Evolutionary conservation across 1,140 invertebrate species (phyloP).

Genomic region (Lepidotrigona ventralis): DNA sequence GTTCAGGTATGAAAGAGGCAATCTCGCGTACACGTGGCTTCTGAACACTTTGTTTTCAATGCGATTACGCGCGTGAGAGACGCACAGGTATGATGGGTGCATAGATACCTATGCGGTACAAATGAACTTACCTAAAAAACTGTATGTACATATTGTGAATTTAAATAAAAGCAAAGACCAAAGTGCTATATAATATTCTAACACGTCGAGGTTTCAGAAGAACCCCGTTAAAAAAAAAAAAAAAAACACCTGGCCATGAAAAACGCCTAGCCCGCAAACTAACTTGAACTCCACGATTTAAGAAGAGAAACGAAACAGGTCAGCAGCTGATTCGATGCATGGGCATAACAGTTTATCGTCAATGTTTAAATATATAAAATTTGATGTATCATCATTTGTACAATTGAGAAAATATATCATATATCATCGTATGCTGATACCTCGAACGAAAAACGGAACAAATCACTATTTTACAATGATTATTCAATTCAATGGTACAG

Average conservation of each 20-base stretch:
- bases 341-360: too few relatives aligned
- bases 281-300: neutral
- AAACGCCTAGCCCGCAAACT: neutral
- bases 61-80: neutral
- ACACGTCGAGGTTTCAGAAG: neutral
- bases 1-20: conserved; percentile 55
- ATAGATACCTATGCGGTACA: neutral
- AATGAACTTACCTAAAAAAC: conserved; percentile 25
- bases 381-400: neutral
- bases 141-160: conserved; percentile 15
- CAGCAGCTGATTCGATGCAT: neutral
- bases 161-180: neutral
- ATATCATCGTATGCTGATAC: too few relatives aligned
- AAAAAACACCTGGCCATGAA: neutral
- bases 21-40: conserved; percentile 52
- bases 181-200: neutral
- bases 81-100: neutral
- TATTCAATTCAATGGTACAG: neutral
- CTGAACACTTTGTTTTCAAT: conserved; percentile 49
- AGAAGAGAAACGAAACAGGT: neutral
- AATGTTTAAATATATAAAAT: conserved; percentile 1
- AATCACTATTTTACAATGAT: neutral
- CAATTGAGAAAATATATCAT: conserved; percentile 16
- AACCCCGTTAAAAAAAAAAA: conserved; percentile 5
- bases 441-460: neutral